Percentiles rank a stretch among this genome's conserved stretches.
Conservation (phyloP, 92 coral and sea anemone genomes). For the Actinernus sp. region DNA sequence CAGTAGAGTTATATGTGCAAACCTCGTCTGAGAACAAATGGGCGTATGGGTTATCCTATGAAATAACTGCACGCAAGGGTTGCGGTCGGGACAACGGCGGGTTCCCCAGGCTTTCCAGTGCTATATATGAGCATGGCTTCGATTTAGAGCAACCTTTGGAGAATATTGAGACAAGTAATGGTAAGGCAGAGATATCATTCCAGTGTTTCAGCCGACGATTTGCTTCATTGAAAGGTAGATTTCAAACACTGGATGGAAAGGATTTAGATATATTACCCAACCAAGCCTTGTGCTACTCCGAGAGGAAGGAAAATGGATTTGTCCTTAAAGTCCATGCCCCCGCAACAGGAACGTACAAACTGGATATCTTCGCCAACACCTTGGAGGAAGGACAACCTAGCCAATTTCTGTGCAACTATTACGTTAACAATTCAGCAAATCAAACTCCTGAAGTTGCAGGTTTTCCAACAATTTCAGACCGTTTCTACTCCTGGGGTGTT, state of each 20-base stretch:
- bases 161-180: slow-evolving; percentile 58
- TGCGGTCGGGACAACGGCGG: slow-evolving; percentile 50
- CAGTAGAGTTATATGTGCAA: slow-evolving; percentile 59
- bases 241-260: slow-evolving; percentile 16
- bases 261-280: slow-evolving; percentile 12
- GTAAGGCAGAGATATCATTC: slow-evolving; percentile 40
- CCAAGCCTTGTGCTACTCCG: slow-evolving; percentile 35
- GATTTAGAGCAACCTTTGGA: slow-evolving; percentile 53
- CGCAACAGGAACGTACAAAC: slow-evolving; percentile 49
- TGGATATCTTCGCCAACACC: slow-evolving; percentile 66
- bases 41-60: slow-evolving; percentile 59
- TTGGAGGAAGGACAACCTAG: slow-evolving; percentile 23
- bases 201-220: slow-evolving; percentile 50
- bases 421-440: slow-evolving; percentile 43
- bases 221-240: slow-evolving; percentile 26
- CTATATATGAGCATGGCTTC: slow-evolving; percentile 58
- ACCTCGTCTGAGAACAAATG: slow-evolving; percentile 18
- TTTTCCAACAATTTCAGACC: slow-evolving; percentile 49
- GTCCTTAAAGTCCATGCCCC: slow-evolving; percentile 57
- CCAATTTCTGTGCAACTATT: slow-evolving; percentile 62
- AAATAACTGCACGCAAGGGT: slow-evolving; percentile 44
- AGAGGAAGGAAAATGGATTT: slow-evolving; percentile 35
- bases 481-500: slow-evolving; percentile 39
- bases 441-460: slow-evolving; percentile 35
- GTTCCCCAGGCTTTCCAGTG: slow-evolving; percentile 57